phyloP scores from a whole-genome alignment of 2,888 invertebrate species.

The Caenorhabditis afra region DNA sequence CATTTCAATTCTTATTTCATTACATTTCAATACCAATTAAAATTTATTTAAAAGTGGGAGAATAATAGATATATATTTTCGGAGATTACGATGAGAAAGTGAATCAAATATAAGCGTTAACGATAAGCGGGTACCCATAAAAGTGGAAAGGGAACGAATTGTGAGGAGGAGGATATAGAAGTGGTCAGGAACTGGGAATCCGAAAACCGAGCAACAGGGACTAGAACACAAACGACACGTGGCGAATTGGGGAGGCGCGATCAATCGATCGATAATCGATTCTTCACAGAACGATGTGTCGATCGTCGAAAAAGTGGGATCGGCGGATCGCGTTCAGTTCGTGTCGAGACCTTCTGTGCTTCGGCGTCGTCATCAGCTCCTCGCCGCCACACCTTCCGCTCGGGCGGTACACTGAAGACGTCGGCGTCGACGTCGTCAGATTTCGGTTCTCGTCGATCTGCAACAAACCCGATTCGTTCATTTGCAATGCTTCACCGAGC shows the following conservation, averaged over 20 bases:
- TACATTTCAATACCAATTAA: too few species aligned
- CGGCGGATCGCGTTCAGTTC: conserved; percentile 51
- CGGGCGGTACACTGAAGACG: conserved; percentile 11
- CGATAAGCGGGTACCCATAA: conserved; percentile 8
- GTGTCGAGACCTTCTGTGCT: conserved; percentile 44
- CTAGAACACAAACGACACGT: conserved; percentile 6
- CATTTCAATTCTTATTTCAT: neutral
- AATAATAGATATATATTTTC: neutral
- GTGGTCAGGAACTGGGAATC: conserved; percentile 4
- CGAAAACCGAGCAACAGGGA: conserved; percentile 29
- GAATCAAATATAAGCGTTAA: too few species aligned
- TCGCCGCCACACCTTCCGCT: conserved; percentile 31
- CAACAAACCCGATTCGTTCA: too few species aligned
- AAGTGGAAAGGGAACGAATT: conserved; percentile 7
- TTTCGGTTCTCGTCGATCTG: conserved; percentile 61
- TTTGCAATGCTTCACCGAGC: neutral
- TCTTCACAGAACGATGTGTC: conserved; percentile 39
- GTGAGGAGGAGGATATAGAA: neutral
- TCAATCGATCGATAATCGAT: neutral
- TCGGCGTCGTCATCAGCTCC: conserved; percentile 46
- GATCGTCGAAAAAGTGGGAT: conserved; percentile 57
- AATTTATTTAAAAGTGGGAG: neutral
- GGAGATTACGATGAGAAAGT: too few species aligned
- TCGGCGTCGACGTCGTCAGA: conserved; percentile 20
- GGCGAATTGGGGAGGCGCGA: neutral